Evolutionary conservation across 2,797 vertebrate genomes (phyloP).

Genomic region (Toxotes lorentzi): DNA sequence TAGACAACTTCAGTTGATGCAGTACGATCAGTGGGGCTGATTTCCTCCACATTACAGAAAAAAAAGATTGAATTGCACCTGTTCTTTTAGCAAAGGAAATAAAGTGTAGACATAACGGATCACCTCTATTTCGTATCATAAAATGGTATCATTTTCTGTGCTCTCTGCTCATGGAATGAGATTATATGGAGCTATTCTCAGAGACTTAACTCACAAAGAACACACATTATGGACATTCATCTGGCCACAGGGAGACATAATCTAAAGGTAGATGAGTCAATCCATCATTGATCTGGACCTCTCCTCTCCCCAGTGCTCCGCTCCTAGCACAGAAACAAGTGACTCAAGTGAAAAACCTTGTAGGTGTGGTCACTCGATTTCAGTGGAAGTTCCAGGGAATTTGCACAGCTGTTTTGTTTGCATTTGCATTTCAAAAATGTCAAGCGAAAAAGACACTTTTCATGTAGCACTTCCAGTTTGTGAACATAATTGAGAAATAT

Average conservation of each 20-base stretch:
- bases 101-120: conserved; percentile 63
- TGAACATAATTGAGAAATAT: conserved; percentile 9
- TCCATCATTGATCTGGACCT: conserved; percentile 60
- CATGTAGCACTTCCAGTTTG: not conserved
- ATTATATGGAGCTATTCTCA: conserved; percentile 66
- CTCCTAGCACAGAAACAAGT: conserved; percentile 18
- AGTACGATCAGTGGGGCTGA: conserved; percentile 23
- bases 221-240: conserved; percentile 61
- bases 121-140: conserved; percentile 53
- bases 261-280: conserved; percentile 57
- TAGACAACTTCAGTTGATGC: conserved; percentile 41
- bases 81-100: conserved; percentile 56
- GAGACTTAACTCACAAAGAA: conserved; percentile 53
- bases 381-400: not conserved
- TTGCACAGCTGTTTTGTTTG: not conserved
- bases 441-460: not conserved
- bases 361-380: not conserved
- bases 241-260: conserved; percentile 61
- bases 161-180: conserved; percentile 62
- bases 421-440: not conserved
- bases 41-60: conserved; percentile 38
- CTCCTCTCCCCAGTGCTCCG: conserved; percentile 9
- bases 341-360: conserved; percentile 10
- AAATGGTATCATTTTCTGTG: conserved; percentile 61
- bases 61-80: conserved; percentile 40